Percentiles rank a stretch among this genome's conserved stretches.
phyloP scores from a whole-genome alignment of 1,140 invertebrate genomes.

The Bombus pascuorum region DNA sequence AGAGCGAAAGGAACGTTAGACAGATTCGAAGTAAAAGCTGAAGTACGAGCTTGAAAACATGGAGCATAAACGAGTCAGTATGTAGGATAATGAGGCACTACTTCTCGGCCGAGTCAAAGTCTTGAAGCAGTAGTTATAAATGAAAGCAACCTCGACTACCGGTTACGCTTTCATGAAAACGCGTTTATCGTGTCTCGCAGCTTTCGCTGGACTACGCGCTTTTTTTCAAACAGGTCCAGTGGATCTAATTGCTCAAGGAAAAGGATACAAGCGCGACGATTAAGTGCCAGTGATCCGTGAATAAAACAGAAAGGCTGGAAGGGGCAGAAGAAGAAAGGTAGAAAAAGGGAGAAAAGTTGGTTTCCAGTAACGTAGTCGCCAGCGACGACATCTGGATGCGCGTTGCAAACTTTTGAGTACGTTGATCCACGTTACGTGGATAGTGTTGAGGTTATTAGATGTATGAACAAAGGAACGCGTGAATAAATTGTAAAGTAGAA shows the following conservation, averaged over 20 bases:
- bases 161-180: constrained; percentile 26
- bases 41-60: constrained; percentile 1
- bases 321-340: not conserved
- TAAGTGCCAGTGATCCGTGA: not conserved
- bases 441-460: too few species aligned
- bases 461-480: too few species aligned
- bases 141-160: constrained; percentile 26
- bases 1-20: not conserved
- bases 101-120: constrained; percentile 32
- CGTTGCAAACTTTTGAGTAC: not conserved
- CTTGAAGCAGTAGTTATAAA: constrained; percentile 35
- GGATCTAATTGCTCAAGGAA: constrained; percentile 34
- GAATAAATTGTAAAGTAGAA: too few species aligned
- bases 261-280: constrained; percentile 37
- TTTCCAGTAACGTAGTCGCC: not conserved
- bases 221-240: constrained; percentile 7
- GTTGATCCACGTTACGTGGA: not conserved
- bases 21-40: not conserved
- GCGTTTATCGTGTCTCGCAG: not conserved
- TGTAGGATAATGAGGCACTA: constrained; percentile 42
- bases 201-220: constrained; percentile 17
- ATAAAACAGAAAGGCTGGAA: not conserved
- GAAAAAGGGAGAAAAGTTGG: not conserved
- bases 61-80: constrained; percentile 21
- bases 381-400: not conserved